These are phyloP conservation scores for Marronus borbonicus DNA, from an alignment of 2,888 invertebrate genomes.

Conservation along the genomic window DNA sequence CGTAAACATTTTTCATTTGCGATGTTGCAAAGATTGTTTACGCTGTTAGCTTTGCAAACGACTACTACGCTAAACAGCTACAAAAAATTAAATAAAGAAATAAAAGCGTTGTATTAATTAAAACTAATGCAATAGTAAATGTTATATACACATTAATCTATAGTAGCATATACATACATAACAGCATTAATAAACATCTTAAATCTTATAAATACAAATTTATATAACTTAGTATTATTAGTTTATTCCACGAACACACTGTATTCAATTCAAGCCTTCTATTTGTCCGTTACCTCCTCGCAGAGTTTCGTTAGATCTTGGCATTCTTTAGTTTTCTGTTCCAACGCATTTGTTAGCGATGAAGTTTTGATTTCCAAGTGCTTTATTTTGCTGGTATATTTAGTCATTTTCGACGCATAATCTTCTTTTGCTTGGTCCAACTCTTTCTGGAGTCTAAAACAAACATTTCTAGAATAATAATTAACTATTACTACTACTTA, in stretches of 20 bases:
- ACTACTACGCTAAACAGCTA: neutral
- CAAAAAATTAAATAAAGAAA: neutral
- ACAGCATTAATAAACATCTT: too few relatives aligned
- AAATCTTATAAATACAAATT: too few relatives aligned
- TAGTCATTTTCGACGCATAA: neutral
- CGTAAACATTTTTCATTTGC: too few relatives aligned
- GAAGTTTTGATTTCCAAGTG: constrained; percentile 10
- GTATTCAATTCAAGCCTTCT: too few relatives aligned
- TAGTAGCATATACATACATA: too few relatives aligned
- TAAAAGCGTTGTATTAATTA: too few relatives aligned
- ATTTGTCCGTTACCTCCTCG: constrained; percentile 18
- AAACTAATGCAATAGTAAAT: too few relatives aligned
- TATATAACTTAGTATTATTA: too few relatives aligned
- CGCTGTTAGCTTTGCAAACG: neutral
- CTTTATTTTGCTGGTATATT: neutral
- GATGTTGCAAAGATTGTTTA: too few relatives aligned
- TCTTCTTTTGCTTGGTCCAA: neutral
- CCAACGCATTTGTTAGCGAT: constrained; percentile 12
- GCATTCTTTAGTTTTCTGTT: constrained; percentile 21
- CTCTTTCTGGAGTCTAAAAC: neutral
- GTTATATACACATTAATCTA: too few relatives aligned
- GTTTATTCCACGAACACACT: too few relatives aligned
- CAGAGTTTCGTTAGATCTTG: constrained; percentile 21
- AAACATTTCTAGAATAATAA: neutral
- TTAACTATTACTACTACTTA: neutral